phyloP scores from a whole-genome alignment of 1,140 invertebrate species.

The Gerris buenoi region DNA sequence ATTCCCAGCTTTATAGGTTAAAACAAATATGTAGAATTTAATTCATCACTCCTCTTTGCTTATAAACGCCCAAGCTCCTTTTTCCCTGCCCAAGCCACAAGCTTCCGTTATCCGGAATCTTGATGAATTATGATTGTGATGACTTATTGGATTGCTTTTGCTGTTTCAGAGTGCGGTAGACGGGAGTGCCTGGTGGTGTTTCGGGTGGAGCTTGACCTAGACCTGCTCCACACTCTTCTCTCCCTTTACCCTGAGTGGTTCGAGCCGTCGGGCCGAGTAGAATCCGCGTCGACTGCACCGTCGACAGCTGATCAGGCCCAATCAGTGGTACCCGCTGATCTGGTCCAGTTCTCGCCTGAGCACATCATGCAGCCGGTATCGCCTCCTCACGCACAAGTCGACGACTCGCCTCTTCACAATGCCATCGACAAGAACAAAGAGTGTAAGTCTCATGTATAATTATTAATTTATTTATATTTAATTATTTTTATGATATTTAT shows the following conservation, averaged over 20 bases:
- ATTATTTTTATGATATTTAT: neutral
- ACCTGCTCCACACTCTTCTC: conserved; percentile 74
- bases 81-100: no score
- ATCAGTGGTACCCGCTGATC: no score
- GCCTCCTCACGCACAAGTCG: conserved; percentile 71
- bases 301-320: conserved; percentile 7
- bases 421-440: conserved; percentile 94
- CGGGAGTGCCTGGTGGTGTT: conserved; percentile 65
- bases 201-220: conserved; percentile 76
- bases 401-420: conserved; percentile 80
- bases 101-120: no score
- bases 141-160: no score
- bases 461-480: neutral
- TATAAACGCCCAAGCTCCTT: no score
- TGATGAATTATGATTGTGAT: no score
- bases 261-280: no score
- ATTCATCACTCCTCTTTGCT: no score
- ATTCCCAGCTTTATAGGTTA: no score
- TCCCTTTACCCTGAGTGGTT: conserved; percentile 85
- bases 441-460: conserved; percentile 85
- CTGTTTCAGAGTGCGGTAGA: conserved; percentile 69
- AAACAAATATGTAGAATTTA: no score
- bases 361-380: conserved; percentile 19
- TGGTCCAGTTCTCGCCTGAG: conserved; percentile 7
- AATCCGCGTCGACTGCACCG: conserved; percentile 9